Conservation (phyloP, 2,888 invertebrate species). For the Tenthredo distinguenda region DNA sequence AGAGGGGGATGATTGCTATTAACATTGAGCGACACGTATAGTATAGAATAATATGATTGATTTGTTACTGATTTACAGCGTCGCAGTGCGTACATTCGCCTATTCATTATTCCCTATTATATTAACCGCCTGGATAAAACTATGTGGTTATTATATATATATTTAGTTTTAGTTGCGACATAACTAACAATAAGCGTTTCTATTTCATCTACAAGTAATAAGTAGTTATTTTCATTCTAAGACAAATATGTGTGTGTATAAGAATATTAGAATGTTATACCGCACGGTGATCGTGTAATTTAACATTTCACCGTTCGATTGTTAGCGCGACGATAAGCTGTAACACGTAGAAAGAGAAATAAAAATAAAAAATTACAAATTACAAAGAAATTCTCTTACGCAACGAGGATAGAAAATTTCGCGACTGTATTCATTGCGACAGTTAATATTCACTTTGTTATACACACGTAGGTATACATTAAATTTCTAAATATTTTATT, state of each 20-base stretch:
- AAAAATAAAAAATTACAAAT: neutral
- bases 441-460: neutral
- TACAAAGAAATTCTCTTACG: neutral
- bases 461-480: neutral
- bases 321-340: neutral
- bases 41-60: slow-evolving; percentile 6
- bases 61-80: neutral
- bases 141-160: neutral
- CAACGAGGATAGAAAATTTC: neutral
- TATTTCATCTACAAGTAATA: neutral
- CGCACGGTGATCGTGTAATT: neutral
- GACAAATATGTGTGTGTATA: neutral
- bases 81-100: slow-evolving; percentile 4
- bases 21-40: neutral
- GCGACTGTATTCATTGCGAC: neutral
- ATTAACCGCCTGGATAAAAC: neutral
- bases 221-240: neutral
- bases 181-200: neutral
- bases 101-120: neutral
- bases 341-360: neutral
- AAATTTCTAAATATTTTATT: neutral
- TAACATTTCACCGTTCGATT: neutral
- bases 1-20: neutral
- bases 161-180: neutral
- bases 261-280: neutral